These are phyloP conservation scores for Eilema griseolum DNA, from an alignment of 2,888 invertebrate species.

Conservation along the genomic window DNA sequence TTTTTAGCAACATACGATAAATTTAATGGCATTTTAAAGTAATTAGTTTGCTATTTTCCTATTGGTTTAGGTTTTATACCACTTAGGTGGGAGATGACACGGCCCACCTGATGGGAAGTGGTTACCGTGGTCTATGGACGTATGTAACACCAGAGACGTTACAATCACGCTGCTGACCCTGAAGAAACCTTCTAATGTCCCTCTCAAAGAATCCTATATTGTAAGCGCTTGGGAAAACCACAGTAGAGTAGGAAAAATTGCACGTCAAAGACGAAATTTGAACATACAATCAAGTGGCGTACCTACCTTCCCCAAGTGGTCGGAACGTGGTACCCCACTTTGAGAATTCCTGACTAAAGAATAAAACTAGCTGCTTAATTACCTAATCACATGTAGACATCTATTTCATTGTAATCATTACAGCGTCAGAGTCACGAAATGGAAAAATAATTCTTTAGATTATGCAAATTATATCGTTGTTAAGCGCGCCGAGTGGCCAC, in stretches of 20 bases:
- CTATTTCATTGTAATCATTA: constrained; percentile 3
- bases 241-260: too few relatives aligned
- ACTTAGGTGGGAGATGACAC: too few relatives aligned
- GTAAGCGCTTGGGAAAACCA: too few relatives aligned
- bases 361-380: constrained; percentile 17
- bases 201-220: too few relatives aligned
- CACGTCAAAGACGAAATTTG: too few relatives aligned
- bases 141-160: too few relatives aligned
- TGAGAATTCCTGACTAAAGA: not conserved
- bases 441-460: constrained; percentile 22
- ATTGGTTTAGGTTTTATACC: too few relatives aligned
- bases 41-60: too few relatives aligned
- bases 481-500: constrained; percentile 38
- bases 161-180: too few relatives aligned
- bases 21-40: not conserved
- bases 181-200: too few relatives aligned
- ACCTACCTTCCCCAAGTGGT: not conserved
- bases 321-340: not conserved
- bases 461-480: constrained; percentile 28
- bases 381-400: constrained; percentile 3
- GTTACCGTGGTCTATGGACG: too few relatives aligned
- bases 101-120: too few relatives aligned
- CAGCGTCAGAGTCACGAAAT: constrained; percentile 10
- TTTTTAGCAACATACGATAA: not conserved
- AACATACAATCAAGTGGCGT: not conserved